These are phyloP conservation scores for Actenoides hombroni DNA, from an alignment of 2,113 vertebrate genomes.

Conservation along the genomic window DNA sequence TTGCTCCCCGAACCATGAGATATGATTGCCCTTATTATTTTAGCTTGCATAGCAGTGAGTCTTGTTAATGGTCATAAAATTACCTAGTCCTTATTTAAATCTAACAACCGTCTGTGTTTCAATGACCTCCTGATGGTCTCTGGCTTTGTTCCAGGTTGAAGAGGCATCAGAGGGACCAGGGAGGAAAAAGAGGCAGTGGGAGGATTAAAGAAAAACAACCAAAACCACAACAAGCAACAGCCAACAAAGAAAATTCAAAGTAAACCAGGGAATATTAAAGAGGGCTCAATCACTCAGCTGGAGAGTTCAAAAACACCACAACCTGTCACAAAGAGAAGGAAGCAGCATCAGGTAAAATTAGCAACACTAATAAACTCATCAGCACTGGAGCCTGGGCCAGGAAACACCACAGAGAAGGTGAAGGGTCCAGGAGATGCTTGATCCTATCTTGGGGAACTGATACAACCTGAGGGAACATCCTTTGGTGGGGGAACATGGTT, in stretches of 20 bases:
- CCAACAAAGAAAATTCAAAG: slow-evolving; percentile 40
- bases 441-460: neutral
- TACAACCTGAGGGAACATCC: neutral
- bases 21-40: slow-evolving; percentile 66
- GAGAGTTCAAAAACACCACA: slow-evolving; percentile 46
- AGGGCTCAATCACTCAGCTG: slow-evolving; percentile 44
- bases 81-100: slow-evolving; percentile 68
- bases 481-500: neutral
- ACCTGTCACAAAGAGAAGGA: slow-evolving; percentile 21
- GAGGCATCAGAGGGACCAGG: neutral
- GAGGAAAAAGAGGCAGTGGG: neutral
- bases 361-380: slow-evolving; percentile 53
- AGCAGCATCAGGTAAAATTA: slow-evolving; percentile 59
- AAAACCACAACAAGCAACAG: neutral
- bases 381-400: neutral
- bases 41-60: slow-evolving; percentile 39
- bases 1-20: slow-evolving; percentile 56
- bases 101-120: slow-evolving; percentile 56
- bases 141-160: slow-evolving; percentile 54
- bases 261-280: slow-evolving; percentile 18
- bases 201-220: neutral
- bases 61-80: slow-evolving; percentile 68
- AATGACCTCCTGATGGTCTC: slow-evolving; percentile 52
- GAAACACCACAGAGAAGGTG: neutral
- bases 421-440: neutral